phyloP scores from a whole-genome alignment of 2,888 invertebrate genomes.

The Theristus sp. region DNA sequence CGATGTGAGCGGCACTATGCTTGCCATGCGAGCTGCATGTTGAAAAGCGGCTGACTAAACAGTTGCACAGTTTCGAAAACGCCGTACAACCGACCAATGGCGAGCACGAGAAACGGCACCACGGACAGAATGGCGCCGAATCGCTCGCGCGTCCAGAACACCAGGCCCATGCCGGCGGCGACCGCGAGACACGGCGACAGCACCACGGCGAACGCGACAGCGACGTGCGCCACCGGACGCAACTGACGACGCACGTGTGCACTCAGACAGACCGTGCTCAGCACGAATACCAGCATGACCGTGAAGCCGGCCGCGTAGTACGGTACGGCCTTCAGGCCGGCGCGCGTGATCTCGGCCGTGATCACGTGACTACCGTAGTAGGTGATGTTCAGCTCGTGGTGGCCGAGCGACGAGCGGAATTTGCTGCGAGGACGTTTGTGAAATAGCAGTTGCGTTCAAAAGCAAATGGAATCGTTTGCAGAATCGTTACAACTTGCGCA shows the following conservation, averaged over 20 bases:
- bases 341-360: background rate
- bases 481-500: no score
- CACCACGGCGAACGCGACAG: background rate
- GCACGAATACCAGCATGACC: background rate
- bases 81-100: background rate
- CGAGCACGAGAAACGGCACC: background rate
- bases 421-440: no score
- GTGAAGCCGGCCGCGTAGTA: background rate
- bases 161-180: background rate
- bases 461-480: no score
- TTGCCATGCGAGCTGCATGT: no score
- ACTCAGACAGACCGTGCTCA: background rate
- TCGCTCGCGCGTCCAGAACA: background rate
- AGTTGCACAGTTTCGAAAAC: no score
- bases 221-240: no score
- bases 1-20: no score
- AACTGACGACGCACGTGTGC: no score
- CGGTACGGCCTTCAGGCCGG: background rate
- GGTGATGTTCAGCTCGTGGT: background rate
- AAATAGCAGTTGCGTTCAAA: no score
- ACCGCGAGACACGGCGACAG: background rate
- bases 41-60: no score
- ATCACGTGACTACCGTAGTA: background rate
- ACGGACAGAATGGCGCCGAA: background rate
- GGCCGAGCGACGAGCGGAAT: no score